phyloP scores from a whole-genome alignment of 1,140 invertebrate species.

The Cryptotermes secundus region DNA sequence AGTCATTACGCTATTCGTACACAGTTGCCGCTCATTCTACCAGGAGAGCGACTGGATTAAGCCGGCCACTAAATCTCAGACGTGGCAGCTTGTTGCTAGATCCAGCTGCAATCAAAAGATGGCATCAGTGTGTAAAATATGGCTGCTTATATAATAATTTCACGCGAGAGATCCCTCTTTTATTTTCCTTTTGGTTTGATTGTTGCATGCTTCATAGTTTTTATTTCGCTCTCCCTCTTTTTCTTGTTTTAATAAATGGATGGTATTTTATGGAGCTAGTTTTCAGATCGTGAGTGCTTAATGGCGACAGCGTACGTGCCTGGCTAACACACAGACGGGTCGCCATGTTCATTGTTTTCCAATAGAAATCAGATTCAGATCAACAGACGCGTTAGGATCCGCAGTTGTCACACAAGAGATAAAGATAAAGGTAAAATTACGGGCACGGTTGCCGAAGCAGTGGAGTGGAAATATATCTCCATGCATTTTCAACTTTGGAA shows the following conservation, averaged over 20 bases:
- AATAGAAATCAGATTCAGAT: not conserved
- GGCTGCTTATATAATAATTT: constrained; percentile 17
- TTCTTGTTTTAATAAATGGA: constrained; percentile 9
- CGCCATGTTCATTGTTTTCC: not conserved
- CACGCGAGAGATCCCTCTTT: not conserved
- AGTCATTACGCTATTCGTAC: too few species aligned
- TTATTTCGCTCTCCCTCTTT: not conserved
- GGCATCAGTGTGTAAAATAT: constrained; percentile 3
- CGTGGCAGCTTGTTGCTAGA: not conserved
- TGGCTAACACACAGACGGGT: not conserved
- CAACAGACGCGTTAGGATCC: not conserved
- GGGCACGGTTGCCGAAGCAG: too few species aligned
- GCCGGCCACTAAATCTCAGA: not conserved
- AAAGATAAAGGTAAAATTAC: too few species aligned
- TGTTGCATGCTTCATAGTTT: not conserved
- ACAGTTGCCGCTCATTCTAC: too few species aligned
- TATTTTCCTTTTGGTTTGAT: not conserved
- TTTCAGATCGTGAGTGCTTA: constrained; percentile 16
- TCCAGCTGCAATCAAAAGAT: constrained; percentile 3
- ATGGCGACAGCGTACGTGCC: not conserved
- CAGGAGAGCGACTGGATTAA: not conserved
- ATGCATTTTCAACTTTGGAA: too few species aligned
- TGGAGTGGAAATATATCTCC: too few species aligned
- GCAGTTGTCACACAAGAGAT: too few species aligned
- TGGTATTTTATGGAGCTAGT: constrained; percentile 10